Percentiles rank a stretch among this genome's conserved stretches.
Evolutionary conservation across 2,797 vertebrate species (phyloP).

Genomic region (Odontamblyopus lacepedii): DNA sequence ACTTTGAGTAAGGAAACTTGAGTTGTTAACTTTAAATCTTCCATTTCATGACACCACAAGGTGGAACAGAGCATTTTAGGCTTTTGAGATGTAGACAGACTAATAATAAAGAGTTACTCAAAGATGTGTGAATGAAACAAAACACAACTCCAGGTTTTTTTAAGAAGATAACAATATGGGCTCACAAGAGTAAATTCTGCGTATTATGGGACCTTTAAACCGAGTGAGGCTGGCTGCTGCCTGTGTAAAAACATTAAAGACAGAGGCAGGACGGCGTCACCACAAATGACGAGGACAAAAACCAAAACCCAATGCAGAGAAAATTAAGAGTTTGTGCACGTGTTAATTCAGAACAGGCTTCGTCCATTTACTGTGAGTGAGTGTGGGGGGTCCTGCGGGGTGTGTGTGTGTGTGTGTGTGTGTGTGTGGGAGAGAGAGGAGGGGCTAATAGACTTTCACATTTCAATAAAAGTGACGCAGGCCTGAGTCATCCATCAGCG

Average conservation of each 20-base stretch:
- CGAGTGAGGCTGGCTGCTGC: constrained; percentile 45
- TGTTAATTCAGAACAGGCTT: constrained; percentile 78
- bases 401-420: constrained; percentile 50
- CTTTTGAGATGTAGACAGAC: too few relatives aligned
- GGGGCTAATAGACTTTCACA: constrained; percentile 42
- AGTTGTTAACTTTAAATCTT: too few relatives aligned
- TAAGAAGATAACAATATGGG: too few relatives aligned
- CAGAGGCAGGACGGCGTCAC: constrained; percentile 80
- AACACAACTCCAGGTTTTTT: too few relatives aligned
- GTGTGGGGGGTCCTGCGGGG: constrained; percentile 68
- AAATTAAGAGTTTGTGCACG: constrained; percentile 72
- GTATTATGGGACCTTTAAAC: too few relatives aligned
- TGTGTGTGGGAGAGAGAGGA: constrained; percentile 52
- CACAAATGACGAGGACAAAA: constrained; percentile 74
- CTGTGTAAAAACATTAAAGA: constrained; percentile 78
- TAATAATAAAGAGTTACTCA: too few relatives aligned
- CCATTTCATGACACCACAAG: too few relatives aligned
- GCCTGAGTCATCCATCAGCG: constrained; percentile 41
- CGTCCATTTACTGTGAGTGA: constrained; percentile 59
- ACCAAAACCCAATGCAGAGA: constrained; percentile 61
- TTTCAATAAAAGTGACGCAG: constrained; percentile 48
- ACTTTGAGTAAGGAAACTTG: too few relatives aligned
- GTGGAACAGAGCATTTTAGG: too few relatives aligned
- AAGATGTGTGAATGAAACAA: too few relatives aligned
- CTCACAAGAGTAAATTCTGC: too few relatives aligned